A percentile compares a stretch with the other conserved stretches of the same genome.
These are phyloP conservation scores for Malurus splendens DNA, from an alignment of 2,797 vertebrate genomes.

Conservation along the genomic window DNA sequence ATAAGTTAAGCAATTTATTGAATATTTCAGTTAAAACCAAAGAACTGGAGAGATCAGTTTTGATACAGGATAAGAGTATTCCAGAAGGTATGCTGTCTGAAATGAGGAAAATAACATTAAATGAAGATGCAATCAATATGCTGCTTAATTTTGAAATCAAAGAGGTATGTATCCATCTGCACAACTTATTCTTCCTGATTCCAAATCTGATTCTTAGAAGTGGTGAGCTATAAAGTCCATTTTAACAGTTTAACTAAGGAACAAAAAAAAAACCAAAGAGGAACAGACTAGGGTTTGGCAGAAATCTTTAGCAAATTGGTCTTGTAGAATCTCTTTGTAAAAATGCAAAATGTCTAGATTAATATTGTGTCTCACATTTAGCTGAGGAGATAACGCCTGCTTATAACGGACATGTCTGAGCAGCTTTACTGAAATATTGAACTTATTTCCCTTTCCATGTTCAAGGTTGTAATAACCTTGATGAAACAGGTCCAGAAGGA, in stretches of 20 bases:
- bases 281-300: accelerated
- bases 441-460: background rate
- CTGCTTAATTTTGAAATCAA: constrained; percentile 90
- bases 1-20: background rate
- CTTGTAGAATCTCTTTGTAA: background rate
- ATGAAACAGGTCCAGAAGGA: constrained; percentile 72
- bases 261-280: background rate
- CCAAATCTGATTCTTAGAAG: background rate
- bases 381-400: background rate
- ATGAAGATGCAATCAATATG: constrained; percentile 76
- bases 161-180: constrained; percentile 72
- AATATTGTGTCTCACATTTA: background rate
- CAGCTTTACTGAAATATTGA: background rate
- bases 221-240: background rate
- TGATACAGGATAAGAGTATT: background rate
- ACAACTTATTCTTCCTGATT: background rate
- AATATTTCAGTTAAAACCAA: constrained; percentile 9
- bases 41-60: background rate
- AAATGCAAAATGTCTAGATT: background rate
- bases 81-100: background rate
- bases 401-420: background rate
- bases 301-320: background rate
- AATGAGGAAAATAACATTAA: background rate
- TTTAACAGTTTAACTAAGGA: background rate
- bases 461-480: constrained; percentile 82